Evolutionary conservation across 2,888 invertebrate genomes (phyloP).

Genomic region (Phytoseiulus persimilis): DNA sequence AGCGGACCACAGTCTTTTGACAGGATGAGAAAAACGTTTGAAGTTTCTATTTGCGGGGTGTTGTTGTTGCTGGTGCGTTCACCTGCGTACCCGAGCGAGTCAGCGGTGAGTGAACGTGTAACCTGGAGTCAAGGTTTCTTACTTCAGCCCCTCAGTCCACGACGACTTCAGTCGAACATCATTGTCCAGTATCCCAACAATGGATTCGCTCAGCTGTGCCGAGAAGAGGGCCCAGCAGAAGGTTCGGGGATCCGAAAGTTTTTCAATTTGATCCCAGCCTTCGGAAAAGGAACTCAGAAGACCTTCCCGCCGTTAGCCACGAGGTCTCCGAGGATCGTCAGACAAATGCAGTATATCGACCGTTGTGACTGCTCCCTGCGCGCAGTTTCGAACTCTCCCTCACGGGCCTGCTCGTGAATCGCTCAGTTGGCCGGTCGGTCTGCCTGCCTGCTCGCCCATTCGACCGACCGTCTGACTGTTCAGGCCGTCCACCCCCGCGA

Average conservation of each 20-base stretch:
- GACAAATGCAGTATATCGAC: too few relatives aligned
- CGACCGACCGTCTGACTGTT: neutral
- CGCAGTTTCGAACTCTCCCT: too few relatives aligned
- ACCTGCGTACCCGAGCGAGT: neutral
- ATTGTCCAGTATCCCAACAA: neutral
- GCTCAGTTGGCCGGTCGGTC: neutral
- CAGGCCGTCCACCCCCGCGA: conserved; percentile 5
- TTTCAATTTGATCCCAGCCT: neutral
- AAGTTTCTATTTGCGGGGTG: neutral
- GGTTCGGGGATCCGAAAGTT: neutral
- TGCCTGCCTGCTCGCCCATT: neutral
- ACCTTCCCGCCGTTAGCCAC: too few relatives aligned
- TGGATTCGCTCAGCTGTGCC: neutral
- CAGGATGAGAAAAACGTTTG: neutral
- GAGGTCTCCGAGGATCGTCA: too few relatives aligned
- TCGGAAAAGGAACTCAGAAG: neutral
- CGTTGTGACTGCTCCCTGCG: too few relatives aligned
- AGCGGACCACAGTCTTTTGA: neutral
- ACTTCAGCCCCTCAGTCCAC: neutral
- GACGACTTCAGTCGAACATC: neutral
- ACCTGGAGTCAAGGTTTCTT: neutral
- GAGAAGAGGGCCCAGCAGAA: neutral
- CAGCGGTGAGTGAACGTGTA: neutral
- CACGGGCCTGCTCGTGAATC: neutral
- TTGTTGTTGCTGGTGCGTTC: neutral